Evolutionary conservation across 2,113 vertebrate genomes (phyloP).

Genomic region (Pelodiscus sinensis): DNA sequence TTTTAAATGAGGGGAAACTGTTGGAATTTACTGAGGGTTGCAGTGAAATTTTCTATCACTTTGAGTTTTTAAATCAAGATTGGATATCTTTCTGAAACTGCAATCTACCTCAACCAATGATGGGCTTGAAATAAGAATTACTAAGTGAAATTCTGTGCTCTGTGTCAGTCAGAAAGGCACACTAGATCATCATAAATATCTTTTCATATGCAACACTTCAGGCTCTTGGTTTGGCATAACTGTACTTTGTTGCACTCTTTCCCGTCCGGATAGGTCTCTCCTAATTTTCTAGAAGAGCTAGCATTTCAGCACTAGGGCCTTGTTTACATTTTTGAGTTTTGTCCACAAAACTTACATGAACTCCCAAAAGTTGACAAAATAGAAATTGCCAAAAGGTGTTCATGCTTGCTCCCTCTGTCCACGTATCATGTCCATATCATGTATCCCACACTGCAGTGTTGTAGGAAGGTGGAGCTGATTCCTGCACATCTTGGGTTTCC

Average conservation of each 20-base stretch:
- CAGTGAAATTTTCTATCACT: background rate
- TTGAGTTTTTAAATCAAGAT: background rate
- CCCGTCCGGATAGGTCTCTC: accelerated
- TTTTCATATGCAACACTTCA: background rate
- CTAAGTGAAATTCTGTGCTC: background rate
- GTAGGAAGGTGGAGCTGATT: too few species aligned
- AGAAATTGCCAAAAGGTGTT: too few species aligned
- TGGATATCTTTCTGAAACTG: background rate
- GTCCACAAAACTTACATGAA: too few species aligned
- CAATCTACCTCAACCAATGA: background rate
- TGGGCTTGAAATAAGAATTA: background rate
- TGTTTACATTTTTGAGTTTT: too few species aligned
- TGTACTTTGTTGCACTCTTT: background rate
- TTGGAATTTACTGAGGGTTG: background rate
- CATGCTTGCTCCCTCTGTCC: too few species aligned
- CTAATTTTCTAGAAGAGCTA: accelerated
- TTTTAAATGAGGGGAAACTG: background rate
- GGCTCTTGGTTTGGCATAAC: background rate
- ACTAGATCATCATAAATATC: accelerated
- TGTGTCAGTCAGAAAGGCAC: background rate
- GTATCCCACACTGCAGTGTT: too few species aligned
- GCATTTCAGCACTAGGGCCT: background rate
- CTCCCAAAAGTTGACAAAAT: too few species aligned
- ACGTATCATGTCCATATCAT: too few species aligned
- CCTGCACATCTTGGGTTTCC: too few species aligned